These are phyloP conservation scores for Leptobrachium ailaonicum DNA, from an alignment of 2,113 vertebrate species.

Conservation along the genomic window DNA sequence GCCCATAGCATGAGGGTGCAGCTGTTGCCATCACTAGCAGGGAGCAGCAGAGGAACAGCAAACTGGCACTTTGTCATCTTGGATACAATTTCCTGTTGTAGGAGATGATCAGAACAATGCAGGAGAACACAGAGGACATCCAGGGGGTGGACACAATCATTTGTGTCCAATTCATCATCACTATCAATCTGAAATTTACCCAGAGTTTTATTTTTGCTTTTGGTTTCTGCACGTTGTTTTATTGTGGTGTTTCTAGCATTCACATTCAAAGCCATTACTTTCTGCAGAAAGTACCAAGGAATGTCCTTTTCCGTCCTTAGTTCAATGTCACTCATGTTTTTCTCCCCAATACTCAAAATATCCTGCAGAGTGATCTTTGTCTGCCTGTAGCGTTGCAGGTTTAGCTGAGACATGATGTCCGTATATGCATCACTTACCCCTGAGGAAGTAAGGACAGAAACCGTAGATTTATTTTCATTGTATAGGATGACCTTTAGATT, in stretches of 20 bases:
- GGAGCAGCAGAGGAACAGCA: conserved; percentile 76
- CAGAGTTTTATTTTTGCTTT: conserved; percentile 49
- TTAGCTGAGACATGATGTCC: not conserved
- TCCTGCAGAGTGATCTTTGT: not conserved
- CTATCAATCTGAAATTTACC: not conserved
- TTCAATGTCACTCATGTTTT: not conserved
- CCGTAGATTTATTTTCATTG: too few species aligned
- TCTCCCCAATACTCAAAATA: not conserved
- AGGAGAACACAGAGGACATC: conserved; percentile 70
- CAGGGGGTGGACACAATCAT: conserved; percentile 64
- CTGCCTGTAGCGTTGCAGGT: not conserved
- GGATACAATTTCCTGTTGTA: conserved; percentile 65
- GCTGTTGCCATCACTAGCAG: conserved; percentile 58
- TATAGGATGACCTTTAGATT: too few species aligned
- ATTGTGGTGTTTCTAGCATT: conserved; percentile 56
- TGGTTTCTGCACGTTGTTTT: conserved; percentile 50
- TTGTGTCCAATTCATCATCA: rapidly evolving
- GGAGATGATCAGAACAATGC: conserved; percentile 68
- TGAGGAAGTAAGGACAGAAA: not conserved
- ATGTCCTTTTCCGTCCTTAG: not conserved
- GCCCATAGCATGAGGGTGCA: conserved; percentile 67
- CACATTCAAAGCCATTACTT: conserved; percentile 56
- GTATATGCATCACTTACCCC: not conserved
- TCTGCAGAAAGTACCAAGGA: conserved; percentile 55
- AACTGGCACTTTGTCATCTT: conserved; percentile 73